These are phyloP conservation scores for Beaufortia kweichowensis DNA, from an alignment of 2,113 vertebrate species.

Conservation along the genomic window DNA sequence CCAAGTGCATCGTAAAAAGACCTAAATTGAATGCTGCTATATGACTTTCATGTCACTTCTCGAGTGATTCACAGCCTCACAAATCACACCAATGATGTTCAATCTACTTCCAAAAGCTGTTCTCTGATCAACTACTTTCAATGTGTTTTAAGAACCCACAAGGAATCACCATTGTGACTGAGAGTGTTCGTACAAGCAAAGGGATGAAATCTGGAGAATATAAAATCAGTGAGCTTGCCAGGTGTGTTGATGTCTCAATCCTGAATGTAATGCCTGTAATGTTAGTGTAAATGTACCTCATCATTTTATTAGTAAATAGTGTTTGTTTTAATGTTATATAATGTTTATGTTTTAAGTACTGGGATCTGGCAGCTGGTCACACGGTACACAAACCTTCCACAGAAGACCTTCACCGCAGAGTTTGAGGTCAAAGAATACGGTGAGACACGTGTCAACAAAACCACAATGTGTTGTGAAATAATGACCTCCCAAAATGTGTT, in stretches of 20 bases:
- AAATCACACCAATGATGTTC: not conserved
- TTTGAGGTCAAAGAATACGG: conserved; percentile 65
- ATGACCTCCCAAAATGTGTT: not conserved
- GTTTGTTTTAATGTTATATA: no score
- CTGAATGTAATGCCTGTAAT: no score
- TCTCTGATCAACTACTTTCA: not conserved
- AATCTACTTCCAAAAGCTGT: not conserved
- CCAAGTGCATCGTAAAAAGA: no score
- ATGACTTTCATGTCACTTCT: no score
- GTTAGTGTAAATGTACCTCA: not conserved
- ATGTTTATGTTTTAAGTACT: conserved; percentile 23
- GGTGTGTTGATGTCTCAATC: conserved; percentile 40
- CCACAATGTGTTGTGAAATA: no score
- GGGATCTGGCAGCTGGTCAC: conserved; percentile 56
- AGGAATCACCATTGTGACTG: conserved; percentile 36
- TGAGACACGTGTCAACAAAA: conserved; percentile 6
- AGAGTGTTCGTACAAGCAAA: conserved; percentile 21
- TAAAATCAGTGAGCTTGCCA: conserved; percentile 53
- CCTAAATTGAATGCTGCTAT: no score
- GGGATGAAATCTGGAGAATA: conserved; percentile 41
- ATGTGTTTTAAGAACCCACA: conserved; percentile 46
- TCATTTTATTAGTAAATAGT: not conserved
- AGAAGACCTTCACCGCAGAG: conserved; percentile 53
- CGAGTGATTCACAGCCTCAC: no score
- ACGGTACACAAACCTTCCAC: conserved; percentile 39